Conservation (phyloP, 2,888 invertebrate genomes). For the Oscheius myriophilus region DNA sequence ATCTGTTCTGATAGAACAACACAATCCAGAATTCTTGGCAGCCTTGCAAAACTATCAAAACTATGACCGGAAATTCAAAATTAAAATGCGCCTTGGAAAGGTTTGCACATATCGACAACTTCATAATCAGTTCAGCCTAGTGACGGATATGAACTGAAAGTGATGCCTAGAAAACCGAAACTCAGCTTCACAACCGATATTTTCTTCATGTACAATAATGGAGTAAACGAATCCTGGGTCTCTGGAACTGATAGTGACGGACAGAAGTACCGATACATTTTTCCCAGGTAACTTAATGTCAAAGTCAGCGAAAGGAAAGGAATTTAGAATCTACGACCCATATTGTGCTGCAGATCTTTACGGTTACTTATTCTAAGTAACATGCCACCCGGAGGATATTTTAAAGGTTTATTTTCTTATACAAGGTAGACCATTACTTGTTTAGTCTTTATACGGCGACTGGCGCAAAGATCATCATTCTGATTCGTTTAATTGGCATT, state of each 20-base stretch:
- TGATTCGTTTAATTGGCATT: too few relatives aligned
- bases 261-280: background rate
- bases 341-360: slow-evolving; percentile 10
- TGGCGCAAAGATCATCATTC: too few relatives aligned
- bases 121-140: slow-evolving; percentile 15
- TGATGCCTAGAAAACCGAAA: slow-evolving; percentile 11
- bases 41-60: too few relatives aligned
- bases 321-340: background rate
- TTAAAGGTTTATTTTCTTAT: background rate
- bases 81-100: slow-evolving; percentile 35
- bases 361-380: slow-evolving; percentile 3
- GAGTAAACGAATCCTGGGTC: slow-evolving; percentile 1
- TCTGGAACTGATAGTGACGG: slow-evolving; percentile 7
- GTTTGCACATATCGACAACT: background rate
- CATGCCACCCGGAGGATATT: slow-evolving; percentile 6
- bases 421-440: too few relatives aligned
- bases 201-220: slow-evolving; percentile 34
- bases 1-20: slow-evolving; percentile 29
- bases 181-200: slow-evolving; percentile 26
- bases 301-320: too few relatives aligned
- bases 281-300: background rate
- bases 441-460: too few relatives aligned
- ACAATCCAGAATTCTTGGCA: slow-evolving; percentile 30
- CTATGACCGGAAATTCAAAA: slow-evolving; percentile 2
- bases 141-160: slow-evolving; percentile 37